Evolutionary conservation across 2,888 invertebrate genomes (phyloP).

Genomic region (Itoplectis maculator): DNA sequence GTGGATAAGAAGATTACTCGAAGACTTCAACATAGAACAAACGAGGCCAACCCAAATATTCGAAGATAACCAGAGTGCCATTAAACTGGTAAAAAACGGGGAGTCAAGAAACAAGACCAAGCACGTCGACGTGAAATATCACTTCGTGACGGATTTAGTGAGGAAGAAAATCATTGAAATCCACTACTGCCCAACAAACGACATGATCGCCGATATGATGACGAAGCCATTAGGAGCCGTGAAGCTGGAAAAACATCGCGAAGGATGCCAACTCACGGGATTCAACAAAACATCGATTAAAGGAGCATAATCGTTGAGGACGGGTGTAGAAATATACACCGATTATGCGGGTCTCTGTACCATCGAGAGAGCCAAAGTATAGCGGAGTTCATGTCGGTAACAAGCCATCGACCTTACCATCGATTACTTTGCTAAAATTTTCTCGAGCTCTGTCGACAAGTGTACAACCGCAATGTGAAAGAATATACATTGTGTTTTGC

Average conservation of each 20-base stretch:
- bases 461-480: too few species aligned
- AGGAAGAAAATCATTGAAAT: slow-evolving; percentile 53
- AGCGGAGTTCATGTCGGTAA: too few species aligned
- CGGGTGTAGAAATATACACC: slow-evolving; percentile 18
- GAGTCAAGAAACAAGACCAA: slow-evolving; percentile 48
- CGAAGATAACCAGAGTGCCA: slow-evolving; percentile 59
- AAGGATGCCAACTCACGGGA: slow-evolving; percentile 39
- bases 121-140: slow-evolving; percentile 54
- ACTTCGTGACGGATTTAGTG: slow-evolving; percentile 35
- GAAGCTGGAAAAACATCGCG: slow-evolving; percentile 56
- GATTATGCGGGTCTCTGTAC: too few species aligned
- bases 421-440: too few species aligned
- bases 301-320: slow-evolving; percentile 35
- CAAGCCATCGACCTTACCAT: too few species aligned
- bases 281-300: slow-evolving; percentile 13
- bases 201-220: slow-evolving; percentile 67
- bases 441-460: too few species aligned
- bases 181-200: slow-evolving; percentile 60
- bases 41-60: slow-evolving; percentile 26
- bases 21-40: slow-evolving; percentile 26
- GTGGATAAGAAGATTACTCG: slow-evolving; percentile 50
- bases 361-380: too few species aligned
- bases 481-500: too few species aligned
- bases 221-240: slow-evolving; percentile 64
- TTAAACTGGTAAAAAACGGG: slow-evolving; percentile 37